Base-by-base conservation (phyloP, 2,113 vertebrate species). In the Cairina moschata region DNA sequence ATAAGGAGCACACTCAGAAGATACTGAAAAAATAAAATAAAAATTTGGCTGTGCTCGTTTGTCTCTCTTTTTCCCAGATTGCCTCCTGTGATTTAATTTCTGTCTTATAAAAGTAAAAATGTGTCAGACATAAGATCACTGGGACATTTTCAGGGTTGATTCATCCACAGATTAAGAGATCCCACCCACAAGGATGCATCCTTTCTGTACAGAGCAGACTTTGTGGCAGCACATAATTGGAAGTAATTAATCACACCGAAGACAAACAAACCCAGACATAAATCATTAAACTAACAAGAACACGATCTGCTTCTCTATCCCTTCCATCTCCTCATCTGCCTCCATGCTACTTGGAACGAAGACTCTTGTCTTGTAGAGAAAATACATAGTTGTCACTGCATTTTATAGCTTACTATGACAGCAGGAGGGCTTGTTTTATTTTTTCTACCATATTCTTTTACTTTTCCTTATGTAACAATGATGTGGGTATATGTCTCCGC, bases 241-340 rank as follows among this genome's bases (percentile, higher is more conserved):
- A 94, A 91, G 78, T 20, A 85, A 92, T 95, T 94, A 95, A 95
- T 93, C 84, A 91, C 54, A 87, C 40, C 62, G 44, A 83, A 92
- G 84, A 52, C 66, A 95, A 95, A 92, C 66, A 89, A 91, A 58
- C 31, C 28, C 78, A 18, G 71, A 91, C 50, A 95, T 76, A 90
- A 92, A 91, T 88, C 78, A 87, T 90, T 87, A 87, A 82, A 69
- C 38, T 82, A 94, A 80, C 38, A 89, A 82, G 54, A 92, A 83
- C 50, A 89, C 36, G 77, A 84, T 83, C 84, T 83, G 56, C 42
- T 91, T 84, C 58, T 84, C 38, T 91, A 60, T 48, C 54, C 4
- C 26, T 95, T 82, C 58, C 29, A 56, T 40, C 38, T 90, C 52
- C 31, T 85, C 5, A 5, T 74, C 54, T 88, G 48, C 54, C 38